These are phyloP conservation scores for Formica selysi DNA, from an alignment of 1,140 invertebrate species.

Conservation along the genomic window DNA sequence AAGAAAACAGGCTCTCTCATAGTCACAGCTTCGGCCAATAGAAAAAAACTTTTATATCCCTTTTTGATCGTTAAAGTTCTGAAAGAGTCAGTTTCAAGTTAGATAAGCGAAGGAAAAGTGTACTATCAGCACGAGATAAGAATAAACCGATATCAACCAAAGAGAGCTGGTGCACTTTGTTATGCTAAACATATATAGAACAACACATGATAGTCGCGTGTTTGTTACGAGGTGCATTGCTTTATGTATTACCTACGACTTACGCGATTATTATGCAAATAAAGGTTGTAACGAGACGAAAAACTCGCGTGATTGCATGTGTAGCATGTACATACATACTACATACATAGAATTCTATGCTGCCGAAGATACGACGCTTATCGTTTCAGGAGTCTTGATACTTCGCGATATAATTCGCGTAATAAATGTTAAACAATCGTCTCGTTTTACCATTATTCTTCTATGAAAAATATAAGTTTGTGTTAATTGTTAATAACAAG, in stretches of 20 bases:
- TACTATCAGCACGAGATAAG: constrained; percentile 13
- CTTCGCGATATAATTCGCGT: constrained; percentile 41
- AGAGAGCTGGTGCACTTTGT: neutral
- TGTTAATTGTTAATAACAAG: neutral
- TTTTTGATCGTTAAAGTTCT: neutral
- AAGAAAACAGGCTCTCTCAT: neutral
- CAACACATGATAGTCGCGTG: constrained; percentile 2
- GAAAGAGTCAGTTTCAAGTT: neutral
- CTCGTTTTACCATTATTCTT: constrained; percentile 2
- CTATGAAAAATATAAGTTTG: neutral
- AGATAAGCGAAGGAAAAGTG: neutral
- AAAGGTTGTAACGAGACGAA: constrained; percentile 32
- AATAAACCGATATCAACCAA: neutral
- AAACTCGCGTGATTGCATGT: constrained; percentile 32
- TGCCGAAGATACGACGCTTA: constrained; percentile 69
- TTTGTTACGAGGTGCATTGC: constrained; percentile 6
- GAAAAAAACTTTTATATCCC: no score
- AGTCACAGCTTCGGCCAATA: neutral
- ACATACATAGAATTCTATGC: constrained; percentile 23
- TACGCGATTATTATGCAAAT: constrained; percentile 22
- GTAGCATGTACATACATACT: neutral
- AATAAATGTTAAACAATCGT: constrained; percentile 20
- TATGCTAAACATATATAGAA: neutral
- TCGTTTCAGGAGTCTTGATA: constrained; percentile 44
- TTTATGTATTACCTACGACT: constrained; percentile 3